Percentiles rank a stretch among this genome's conserved stretches.
These are phyloP conservation scores for Tringa solitaria DNA, from an alignment of 2,113 vertebrate species.

Conservation along the genomic window DNA sequence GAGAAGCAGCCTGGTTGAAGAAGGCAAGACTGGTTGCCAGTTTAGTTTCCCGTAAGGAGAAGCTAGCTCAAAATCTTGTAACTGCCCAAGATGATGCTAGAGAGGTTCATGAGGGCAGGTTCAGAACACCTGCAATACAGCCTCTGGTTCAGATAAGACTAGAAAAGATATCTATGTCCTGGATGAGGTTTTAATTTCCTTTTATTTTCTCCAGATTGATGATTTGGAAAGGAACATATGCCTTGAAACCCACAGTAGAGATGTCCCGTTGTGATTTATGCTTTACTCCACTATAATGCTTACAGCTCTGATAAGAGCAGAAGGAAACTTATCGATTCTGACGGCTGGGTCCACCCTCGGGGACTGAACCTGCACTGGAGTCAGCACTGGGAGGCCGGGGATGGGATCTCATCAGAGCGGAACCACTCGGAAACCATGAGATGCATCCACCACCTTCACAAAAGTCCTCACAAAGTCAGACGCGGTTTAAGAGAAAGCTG, in stretches of 20 bases:
- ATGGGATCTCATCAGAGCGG: neutral
- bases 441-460: neutral
- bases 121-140: neutral
- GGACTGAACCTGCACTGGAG: neutral
- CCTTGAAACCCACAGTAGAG: neutral
- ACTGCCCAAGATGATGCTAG: neutral
- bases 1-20: neutral
- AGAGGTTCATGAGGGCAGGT: neutral
- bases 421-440: rapidly evolving
- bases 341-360: neutral
- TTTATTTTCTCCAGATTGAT: neutral
- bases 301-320: neutral
- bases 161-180: neutral
- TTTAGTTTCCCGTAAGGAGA: neutral
- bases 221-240: neutral
- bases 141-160: neutral
- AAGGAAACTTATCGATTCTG: neutral
- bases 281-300: neutral
- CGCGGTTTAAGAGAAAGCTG: neutral
- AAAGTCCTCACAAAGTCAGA: neutral
- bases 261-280: neutral
- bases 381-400: neutral
- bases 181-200: neutral
- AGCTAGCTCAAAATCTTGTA: no score
- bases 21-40: neutral